Conservation (phyloP, 37 sponge, comb jelly and placozoan genomes). For the Geodia barretti region DNA sequence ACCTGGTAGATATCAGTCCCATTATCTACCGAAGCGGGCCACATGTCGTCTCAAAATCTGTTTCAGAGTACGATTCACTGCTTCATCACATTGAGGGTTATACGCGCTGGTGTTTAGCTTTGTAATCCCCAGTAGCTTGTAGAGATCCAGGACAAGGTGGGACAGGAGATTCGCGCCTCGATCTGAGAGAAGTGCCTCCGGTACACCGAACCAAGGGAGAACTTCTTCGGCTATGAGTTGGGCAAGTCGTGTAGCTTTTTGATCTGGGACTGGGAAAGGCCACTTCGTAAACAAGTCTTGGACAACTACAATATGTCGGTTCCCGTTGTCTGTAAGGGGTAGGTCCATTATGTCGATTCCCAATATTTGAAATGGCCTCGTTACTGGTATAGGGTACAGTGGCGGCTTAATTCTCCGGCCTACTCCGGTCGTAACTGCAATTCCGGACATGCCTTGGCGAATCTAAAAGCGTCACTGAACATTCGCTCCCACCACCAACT, state of each 20-base stretch:
- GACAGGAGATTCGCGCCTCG: conserved; percentile 35
- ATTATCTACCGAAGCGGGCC: conserved; percentile 11
- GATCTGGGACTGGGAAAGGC: conserved; percentile 65
- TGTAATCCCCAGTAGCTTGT: conserved; percentile 30
- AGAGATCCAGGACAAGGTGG: conserved; percentile 29
- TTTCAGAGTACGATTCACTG: conserved; percentile 38
- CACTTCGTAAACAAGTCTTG: conserved; percentile 64
- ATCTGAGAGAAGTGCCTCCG: conserved; percentile 41
- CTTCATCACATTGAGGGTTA: conserved; percentile 42
- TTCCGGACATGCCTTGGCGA: conserved; percentile 43
- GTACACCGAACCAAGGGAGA: conserved; percentile 36
- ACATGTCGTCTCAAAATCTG: conserved; percentile 31
- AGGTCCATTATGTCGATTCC: conserved; percentile 64
- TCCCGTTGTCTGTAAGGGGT: too few species aligned
- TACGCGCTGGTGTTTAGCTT: conserved; percentile 48
- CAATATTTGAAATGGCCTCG: conserved; percentile 52
- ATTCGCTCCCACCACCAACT: conserved; percentile 65
- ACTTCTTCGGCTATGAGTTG: conserved; percentile 32
- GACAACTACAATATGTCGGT: conserved; percentile 58
- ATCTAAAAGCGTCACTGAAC: conserved; percentile 12
- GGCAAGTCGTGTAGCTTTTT: conserved; percentile 42
- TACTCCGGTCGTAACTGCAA: conserved; percentile 27
- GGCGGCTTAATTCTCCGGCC: conserved; percentile 16
- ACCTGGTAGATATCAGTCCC: too few species aligned
- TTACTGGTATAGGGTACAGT: conserved; percentile 53